phyloP scores from a whole-genome alignment of 2,797 vertebrate species.

The Alfaro cultratus region DNA sequence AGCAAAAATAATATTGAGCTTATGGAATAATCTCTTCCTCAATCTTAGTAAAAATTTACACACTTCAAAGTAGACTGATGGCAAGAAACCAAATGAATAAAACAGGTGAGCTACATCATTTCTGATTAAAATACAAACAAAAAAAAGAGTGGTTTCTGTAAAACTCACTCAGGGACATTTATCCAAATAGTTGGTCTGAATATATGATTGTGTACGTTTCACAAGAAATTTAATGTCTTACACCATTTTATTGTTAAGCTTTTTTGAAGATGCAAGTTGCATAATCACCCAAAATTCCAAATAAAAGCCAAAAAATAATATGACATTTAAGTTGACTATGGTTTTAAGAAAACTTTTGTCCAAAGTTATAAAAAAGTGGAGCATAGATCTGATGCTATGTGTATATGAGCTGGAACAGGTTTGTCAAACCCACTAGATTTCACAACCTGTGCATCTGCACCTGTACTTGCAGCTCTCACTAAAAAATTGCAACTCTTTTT shows the following conservation, averaged over 20 bases:
- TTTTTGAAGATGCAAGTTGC: neutral
- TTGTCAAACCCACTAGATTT: neutral
- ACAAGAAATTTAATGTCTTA: too few relatives aligned
- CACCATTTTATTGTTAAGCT: neutral
- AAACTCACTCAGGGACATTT: neutral
- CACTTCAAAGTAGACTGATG: neutral
- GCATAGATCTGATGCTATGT: neutral
- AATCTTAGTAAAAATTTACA: neutral
- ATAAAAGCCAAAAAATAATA: neutral
- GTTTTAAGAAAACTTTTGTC: neutral
- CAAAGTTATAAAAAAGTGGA: neutral
- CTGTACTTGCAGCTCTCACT: constrained; percentile 1
- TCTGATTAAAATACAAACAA: neutral
- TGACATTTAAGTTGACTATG: neutral
- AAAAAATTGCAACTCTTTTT: neutral
- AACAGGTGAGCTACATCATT: neutral
- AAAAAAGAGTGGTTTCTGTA: neutral
- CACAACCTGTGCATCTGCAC: neutral
- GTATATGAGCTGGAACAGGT: neutral
- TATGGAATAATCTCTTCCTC: neutral
- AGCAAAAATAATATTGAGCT: neutral
- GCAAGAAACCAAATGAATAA: neutral
- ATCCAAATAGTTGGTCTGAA: neutral
- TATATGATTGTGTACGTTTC: too few relatives aligned
- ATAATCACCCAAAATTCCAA: neutral